Base-by-base conservation (phyloP, 2,888 invertebrate genomes). In the Lobophora halterata region DNA sequence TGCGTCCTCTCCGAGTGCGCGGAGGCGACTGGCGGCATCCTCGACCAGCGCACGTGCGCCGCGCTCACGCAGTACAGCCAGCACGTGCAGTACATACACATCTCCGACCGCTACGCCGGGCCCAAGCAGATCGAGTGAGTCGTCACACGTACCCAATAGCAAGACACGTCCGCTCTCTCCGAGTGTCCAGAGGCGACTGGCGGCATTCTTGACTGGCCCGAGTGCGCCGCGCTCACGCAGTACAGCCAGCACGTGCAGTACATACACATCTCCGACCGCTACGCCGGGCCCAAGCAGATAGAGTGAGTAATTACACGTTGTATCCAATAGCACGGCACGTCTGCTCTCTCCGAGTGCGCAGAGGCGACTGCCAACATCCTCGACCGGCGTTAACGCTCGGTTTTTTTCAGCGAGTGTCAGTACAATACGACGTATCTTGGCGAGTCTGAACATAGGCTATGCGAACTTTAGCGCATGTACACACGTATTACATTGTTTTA, bases 241-340 rank as follows among this genome's bases (percentile, higher is more conserved):
- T 97, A 94, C 87, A 91, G 94, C 58, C 90, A 92, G 43, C 89
- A 92, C 71, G 91, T 99, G 63, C 98, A 99, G 78, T 99, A 94
- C 80, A 94, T 99, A 76, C 99, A 99, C 86, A 92, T 99, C 65
- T 98, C 98, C 35, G 99, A 99, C 87, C 95, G 98, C 71, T 99
- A 93, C 86, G 93, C 95, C 55, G 99, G 99, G 18, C 91, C 92
- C 13, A 96, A 97, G 77, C 93, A 93, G 71, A 92, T 93, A 66
- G 98, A 98, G 93, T 95, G 79, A 91, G 94, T 89, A 5, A 1
- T 28, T 11, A 16, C 19, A 19, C n/a, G n/a, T n/a, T n/a, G n/a
- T n/a, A n/a, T n/a, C n/a, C n/a, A n/a, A n/a, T n/a, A n/a, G n/a
- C n/a, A n/a, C n/a, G n/a, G n/a, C n/a, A 92, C 95, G 76, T 89